Evolutionary conservation across 35 echinoderm and acorn worm genomes (phyloP).

Genomic region (Lytechinus variegatus): DNA sequence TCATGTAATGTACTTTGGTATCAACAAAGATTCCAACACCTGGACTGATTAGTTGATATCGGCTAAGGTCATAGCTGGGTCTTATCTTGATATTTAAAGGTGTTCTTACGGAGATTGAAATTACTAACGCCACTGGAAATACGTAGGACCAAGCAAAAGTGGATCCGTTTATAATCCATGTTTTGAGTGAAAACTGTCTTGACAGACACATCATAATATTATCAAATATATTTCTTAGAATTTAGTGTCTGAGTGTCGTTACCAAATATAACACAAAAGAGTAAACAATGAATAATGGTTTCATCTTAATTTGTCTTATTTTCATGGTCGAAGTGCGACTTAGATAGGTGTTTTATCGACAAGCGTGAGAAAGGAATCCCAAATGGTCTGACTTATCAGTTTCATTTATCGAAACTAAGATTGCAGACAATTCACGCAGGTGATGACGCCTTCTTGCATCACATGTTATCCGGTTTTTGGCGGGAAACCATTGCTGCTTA

Average conservation of each 20-base stretch:
- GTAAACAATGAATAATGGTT: no score
- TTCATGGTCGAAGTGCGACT: background rate
- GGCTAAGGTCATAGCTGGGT: background rate
- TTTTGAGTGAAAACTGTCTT: no score
- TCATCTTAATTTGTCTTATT: background rate
- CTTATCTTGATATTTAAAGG: slow-evolving; percentile 1
- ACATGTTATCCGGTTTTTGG: slow-evolving; percentile 10
- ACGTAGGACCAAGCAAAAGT: background rate
- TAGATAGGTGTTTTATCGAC: slow-evolving; percentile 9
- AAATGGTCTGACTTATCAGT: slow-evolving; percentile 1
- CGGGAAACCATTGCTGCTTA: background rate
- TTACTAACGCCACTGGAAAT: background rate
- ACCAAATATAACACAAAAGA: no score
- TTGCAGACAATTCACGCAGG: slow-evolving; percentile 17
- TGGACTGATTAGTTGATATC: background rate
- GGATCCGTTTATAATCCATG: no score
- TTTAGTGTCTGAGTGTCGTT: no score
- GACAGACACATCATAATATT: no score
- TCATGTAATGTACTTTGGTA: slow-evolving; percentile 2
- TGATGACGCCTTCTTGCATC: slow-evolving; percentile 32
- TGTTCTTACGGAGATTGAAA: background rate
- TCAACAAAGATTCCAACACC: background rate
- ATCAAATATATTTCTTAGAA: no score
- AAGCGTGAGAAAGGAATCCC: slow-evolving; percentile 30
- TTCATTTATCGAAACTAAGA: slow-evolving; percentile 22